A percentile compares a stretch with the other conserved stretches of the same genome.
These are phyloP conservation scores for Tenualosa ilisha DNA, from an alignment of 2,797 vertebrate genomes.

Conservation along the genomic window DNA sequence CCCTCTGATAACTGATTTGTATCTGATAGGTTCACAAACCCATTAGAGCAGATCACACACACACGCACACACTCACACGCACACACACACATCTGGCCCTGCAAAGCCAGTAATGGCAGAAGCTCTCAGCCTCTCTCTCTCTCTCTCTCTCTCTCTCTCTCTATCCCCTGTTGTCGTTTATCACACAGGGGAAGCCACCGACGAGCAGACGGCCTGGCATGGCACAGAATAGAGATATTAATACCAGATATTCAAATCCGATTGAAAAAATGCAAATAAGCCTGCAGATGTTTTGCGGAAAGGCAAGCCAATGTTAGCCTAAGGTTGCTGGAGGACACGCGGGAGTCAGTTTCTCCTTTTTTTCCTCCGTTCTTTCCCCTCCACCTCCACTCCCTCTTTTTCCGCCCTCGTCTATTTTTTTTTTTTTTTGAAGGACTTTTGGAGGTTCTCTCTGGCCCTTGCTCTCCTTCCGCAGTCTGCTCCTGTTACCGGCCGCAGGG, in stretches of 20 bases:
- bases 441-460: neutral
- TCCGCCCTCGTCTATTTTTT: neutral
- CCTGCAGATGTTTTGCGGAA: constrained; percentile 58
- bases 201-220: constrained; percentile 54
- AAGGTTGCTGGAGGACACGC: neutral
- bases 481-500: constrained; percentile 1
- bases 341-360: neutral
- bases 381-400: neutral
- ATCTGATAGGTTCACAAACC: constrained; percentile 43
- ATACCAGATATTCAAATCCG: constrained; percentile 69
- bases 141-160: constrained; percentile 60
- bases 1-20: constrained; percentile 41
- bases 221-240: constrained; percentile 69
- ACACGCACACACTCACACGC: constrained; percentile 31
- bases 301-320: constrained; percentile 7
- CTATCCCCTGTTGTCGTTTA: constrained; percentile 14
- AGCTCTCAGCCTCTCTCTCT: constrained; percentile 50
- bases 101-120: constrained; percentile 7
- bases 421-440: neutral
- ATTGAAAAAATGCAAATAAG: constrained; percentile 61
- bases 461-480: constrained; percentile 3
- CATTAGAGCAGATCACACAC: constrained; percentile 31
- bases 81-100: constrained; percentile 34
- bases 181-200: constrained; percentile 47
- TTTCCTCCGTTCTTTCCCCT: neutral